phyloP scores from a whole-genome alignment of 1,140 invertebrate species.

The Spodoptera frugiperda region DNA sequence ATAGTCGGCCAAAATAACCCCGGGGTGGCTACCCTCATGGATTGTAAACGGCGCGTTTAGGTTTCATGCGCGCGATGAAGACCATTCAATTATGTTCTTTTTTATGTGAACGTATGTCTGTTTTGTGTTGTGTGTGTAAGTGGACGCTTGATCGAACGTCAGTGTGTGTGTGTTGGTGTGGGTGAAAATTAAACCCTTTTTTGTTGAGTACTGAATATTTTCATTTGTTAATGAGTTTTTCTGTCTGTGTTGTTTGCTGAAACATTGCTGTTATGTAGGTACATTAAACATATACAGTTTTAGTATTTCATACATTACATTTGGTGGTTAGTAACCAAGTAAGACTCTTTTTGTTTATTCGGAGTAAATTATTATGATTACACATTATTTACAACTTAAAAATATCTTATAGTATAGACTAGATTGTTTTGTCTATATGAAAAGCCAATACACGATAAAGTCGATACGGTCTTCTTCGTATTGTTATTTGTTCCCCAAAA shows the following conservation, averaged over 20 bases:
- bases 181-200: neutral
- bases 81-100: slow-evolving; percentile 35
- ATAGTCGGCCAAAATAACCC: slow-evolving; percentile 82
- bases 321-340: no score
- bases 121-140: neutral
- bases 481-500: slow-evolving; percentile 7
- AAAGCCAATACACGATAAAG: neutral
- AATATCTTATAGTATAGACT: no score
- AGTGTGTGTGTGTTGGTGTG: neutral
- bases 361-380: no score
- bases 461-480: neutral
- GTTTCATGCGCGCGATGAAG: slow-evolving; percentile 49
- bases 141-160: neutral
- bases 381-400: no score
- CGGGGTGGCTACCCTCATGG: slow-evolving; percentile 59
- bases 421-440: no score
- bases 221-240: neutral
- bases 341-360: no score
- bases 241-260: neutral
- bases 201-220: slow-evolving; percentile 12
- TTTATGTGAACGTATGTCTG: neutral
- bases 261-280: neutral
- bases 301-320: neutral
- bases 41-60: slow-evolving; percentile 67
- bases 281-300: neutral